phyloP scores from a whole-genome alignment of 2,113 vertebrate genomes.

The Sterrhoptilus dennistouni region DNA sequence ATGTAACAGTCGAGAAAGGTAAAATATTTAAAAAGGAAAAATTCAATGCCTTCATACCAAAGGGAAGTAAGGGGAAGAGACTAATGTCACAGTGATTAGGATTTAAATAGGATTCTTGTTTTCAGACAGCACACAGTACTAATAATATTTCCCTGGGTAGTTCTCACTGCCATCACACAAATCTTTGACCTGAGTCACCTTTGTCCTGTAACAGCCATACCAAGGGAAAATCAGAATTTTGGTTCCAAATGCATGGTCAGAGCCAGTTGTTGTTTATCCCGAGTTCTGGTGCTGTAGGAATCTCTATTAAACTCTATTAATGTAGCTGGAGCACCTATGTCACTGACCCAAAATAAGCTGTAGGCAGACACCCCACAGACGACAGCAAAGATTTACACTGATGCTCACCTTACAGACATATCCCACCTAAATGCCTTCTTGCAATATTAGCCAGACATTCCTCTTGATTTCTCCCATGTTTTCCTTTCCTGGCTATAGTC shows the following conservation, averaged over 20 bases:
- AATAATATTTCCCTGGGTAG: neutral
- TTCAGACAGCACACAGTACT: neutral
- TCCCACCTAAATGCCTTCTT: neutral
- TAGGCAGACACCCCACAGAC: neutral
- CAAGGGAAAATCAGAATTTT: constrained; percentile 18
- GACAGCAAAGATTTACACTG: neutral
- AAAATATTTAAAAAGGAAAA: neutral
- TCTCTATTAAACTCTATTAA: constrained; percentile 53
- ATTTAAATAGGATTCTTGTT: neutral
- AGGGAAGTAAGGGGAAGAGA: neutral
- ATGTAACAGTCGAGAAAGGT: neutral
- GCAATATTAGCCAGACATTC: neutral
- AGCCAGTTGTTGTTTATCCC: constrained; percentile 48
- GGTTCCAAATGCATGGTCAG: constrained; percentile 51
- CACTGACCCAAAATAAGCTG: constrained; percentile 24
- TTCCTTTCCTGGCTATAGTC: neutral
- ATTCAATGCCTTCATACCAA: neutral
- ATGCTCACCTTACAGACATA: neutral
- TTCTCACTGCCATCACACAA: neutral
- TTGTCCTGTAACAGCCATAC: neutral
- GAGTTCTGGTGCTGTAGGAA: constrained; percentile 39
- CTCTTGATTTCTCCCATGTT: neutral
- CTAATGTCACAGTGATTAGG: neutral
- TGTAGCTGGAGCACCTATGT: neutral
- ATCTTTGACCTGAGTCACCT: neutral